phyloP scores from a whole-genome alignment of 2,888 invertebrate genomes.

The Schizaphis graminum region DNA sequence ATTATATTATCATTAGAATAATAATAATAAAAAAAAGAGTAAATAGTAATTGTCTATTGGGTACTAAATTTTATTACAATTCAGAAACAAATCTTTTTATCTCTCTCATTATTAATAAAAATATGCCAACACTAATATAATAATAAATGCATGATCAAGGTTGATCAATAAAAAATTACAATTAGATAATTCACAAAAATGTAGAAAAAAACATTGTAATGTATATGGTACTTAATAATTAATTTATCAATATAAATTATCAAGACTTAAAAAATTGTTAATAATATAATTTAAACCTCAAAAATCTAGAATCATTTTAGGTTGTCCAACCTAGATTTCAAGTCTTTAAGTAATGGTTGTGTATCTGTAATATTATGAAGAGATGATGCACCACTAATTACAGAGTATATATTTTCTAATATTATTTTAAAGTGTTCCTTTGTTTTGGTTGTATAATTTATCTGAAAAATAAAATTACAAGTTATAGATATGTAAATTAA shows the following conservation, averaged over 20 bases:
- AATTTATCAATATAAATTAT: constrained; percentile 1
- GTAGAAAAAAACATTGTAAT: background rate
- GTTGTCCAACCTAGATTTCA: constrained; percentile 44
- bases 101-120: background rate
- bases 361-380: constrained; percentile 56
- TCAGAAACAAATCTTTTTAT: background rate
- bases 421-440: constrained; percentile 47
- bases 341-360: constrained; percentile 35
- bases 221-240: background rate
- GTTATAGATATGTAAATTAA: background rate
- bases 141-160: background rate
- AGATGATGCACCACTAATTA: constrained; percentile 41
- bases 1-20: background rate
- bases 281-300: background rate
- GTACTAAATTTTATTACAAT: background rate
- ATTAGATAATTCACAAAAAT: background rate
- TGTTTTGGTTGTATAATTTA: constrained; percentile 25
- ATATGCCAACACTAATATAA: background rate
- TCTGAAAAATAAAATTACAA: constrained; percentile 5
- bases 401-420: constrained; percentile 34
- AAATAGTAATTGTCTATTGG: background rate
- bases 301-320: constrained; percentile 11
- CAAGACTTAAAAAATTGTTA: background rate
- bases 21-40: background rate
- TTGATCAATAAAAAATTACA: background rate